Evolutionary conservation across 1,140 invertebrate genomes (phyloP), one percentile per base, ranked within the genome.

Genomic region (Drosophila sturtevanti): DNA sequence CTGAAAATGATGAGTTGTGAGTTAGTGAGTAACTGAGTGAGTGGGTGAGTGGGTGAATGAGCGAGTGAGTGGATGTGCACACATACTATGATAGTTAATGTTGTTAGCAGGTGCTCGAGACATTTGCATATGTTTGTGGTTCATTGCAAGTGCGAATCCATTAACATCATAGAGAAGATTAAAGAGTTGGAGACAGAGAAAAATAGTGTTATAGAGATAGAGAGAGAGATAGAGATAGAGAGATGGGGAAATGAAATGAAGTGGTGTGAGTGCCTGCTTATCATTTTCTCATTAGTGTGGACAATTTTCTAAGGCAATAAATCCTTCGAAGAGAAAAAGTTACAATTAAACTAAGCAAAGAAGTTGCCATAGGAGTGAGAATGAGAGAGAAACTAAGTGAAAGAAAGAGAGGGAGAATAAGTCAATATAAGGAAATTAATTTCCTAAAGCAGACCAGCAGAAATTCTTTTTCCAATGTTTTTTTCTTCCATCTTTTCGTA

Each of bases 61-160:
- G 31, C 18, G 22, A 0, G 22, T 1, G 16, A 7, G 7, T 4
- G 2, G 27, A n/a, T 4, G 24, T 5, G 16, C 11, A 38, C 62
- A 14, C 58, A 61, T 24, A 74, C 54, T 76, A 69, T 79, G 79
- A 79, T 82, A 87, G 79, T 87, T 87, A 87, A 87, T 87, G 77
- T 77, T 79, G 84, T 87, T 87, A 89, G 79, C 84, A 87, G 82
- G 84, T 89, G 84, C 84, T 87, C 66, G 69, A 87, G 72, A 84
- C 80, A 89, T 89, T 89, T 89, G 84, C 84, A 89, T 89, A 77
- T 80, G 79, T 79, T 84, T 89, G 84, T 79, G 84, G 84, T 89
- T 89, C 84, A 82, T 84, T 89, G 84, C 79, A 72, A 84, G 84
- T 89, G 84, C 77, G 80, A 89, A 89, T 84, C 77, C 77, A 89